Evolutionary conservation across 2,797 vertebrate species (phyloP).

Genomic region (Champsocephalus esox): DNA sequence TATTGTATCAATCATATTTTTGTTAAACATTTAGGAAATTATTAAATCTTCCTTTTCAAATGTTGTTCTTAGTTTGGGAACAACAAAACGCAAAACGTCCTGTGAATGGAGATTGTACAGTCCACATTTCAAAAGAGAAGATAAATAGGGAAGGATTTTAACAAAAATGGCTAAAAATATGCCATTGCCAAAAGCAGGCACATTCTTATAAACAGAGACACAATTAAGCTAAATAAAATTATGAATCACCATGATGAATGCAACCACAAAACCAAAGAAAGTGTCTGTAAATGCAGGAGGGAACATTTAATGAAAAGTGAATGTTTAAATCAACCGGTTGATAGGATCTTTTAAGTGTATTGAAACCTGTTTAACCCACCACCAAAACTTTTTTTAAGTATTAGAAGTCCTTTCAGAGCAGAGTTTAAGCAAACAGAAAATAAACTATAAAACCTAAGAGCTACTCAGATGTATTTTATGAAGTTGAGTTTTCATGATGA

Average conservation of each 20-base stretch:
- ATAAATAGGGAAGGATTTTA: no score
- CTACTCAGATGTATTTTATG: slow-evolving; percentile 10
- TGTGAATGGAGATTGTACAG: no score
- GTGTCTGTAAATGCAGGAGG: not conserved
- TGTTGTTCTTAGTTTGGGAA: no score
- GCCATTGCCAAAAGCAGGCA: no score
- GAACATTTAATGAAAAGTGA: not conserved
- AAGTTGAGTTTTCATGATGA: slow-evolving; percentile 15
- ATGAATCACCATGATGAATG: not conserved
- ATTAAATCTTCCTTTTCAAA: no score
- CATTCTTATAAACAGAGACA: no score
- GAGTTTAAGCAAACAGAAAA: not conserved
- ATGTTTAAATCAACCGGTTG: not conserved
- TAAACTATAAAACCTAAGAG: slow-evolving; percentile 23
- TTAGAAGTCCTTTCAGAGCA: slow-evolving; percentile 9
- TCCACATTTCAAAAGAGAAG: no score
- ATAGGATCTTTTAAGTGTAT: not conserved
- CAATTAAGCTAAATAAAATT: not conserved
- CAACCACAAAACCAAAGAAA: not conserved
- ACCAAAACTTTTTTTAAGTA: not conserved
- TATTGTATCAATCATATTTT: no score
- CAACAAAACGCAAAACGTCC: no score
- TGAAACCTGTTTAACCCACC: not conserved
- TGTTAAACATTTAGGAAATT: no score
- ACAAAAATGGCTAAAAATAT: no score